These are phyloP conservation scores for Otis tarda DNA, from an alignment of 2,113 vertebrate species.

Conservation along the genomic window DNA sequence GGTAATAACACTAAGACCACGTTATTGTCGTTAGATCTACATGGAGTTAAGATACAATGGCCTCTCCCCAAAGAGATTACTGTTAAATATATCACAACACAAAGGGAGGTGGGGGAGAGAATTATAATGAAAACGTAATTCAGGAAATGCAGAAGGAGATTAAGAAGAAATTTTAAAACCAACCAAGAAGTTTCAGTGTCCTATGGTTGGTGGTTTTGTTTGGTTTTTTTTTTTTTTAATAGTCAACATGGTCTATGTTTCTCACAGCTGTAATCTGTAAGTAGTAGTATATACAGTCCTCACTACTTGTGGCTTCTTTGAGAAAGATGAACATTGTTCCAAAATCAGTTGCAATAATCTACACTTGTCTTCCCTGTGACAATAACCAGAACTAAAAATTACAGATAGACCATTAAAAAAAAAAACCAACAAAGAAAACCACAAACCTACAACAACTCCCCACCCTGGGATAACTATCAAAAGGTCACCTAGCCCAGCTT, in stretches of 20 bases:
- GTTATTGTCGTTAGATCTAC: background rate
- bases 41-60: background rate
- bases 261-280: background rate
- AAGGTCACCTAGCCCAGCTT: background rate
- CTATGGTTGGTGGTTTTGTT: background rate
- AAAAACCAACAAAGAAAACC: too few species aligned
- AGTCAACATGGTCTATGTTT: background rate
- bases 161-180: background rate
- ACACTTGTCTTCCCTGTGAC: background rate
- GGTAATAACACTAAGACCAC: background rate
- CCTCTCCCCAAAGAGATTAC: background rate
- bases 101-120: rapidly evolving
- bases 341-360: background rate
- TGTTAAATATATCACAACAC: background rate
- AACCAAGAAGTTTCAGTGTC: background rate
- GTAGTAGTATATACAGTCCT: background rate
- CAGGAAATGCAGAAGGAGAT: background rate
- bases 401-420: background rate
- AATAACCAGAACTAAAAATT: background rate
- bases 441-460: background rate
- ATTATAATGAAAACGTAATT: background rate
- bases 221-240: background rate
- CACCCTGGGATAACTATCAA: background rate
- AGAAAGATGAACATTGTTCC: background rate
- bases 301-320: background rate